A percentile compares a stretch with the other conserved stretches of the same genome.
Evolutionary conservation across 2,113 vertebrate species (phyloP).

Genomic region (Chrysochloris asiatica): DNA sequence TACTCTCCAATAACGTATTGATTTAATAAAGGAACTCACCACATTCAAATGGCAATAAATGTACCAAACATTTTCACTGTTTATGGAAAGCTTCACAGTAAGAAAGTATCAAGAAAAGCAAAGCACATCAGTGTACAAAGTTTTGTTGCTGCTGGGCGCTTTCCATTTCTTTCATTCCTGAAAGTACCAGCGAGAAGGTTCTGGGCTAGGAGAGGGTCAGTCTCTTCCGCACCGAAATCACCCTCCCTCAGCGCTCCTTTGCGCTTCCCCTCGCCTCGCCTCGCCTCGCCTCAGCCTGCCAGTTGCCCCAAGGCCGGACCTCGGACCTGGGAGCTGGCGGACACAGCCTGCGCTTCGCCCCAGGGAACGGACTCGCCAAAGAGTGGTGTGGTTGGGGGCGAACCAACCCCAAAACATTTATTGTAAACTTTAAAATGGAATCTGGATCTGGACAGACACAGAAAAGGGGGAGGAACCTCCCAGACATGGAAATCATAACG

Average conservation of each 20-base stretch:
- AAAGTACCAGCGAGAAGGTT: constrained; percentile 61
- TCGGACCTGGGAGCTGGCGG: no score
- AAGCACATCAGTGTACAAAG: constrained; percentile 87
- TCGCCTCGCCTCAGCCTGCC: no score
- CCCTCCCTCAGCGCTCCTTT: constrained; percentile 59
- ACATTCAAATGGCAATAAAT: constrained; percentile 84
- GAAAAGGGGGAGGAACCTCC: constrained; percentile 41
- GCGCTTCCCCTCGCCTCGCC: background rate
- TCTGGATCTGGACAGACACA: constrained; percentile 63
- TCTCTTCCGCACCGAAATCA: constrained; percentile 72
- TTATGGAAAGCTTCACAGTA: constrained; percentile 88
- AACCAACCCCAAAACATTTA: constrained; percentile 77
- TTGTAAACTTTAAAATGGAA: constrained; percentile 77
- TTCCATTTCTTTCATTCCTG: constrained; percentile 65
- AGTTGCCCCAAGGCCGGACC: no score
- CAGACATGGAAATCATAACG: background rate
- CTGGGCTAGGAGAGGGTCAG: no score
- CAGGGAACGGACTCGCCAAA: constrained; percentile 63
- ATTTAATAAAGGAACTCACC: constrained; percentile 83
- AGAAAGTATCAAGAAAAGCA: constrained; percentile 88
- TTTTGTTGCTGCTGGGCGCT: constrained; percentile 76
- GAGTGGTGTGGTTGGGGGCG: constrained; percentile 63
- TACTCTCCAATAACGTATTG: constrained; percentile 75
- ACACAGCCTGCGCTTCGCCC: background rate
- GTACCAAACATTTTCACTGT: constrained; percentile 87